Evolutionary conservation across 2,113 vertebrate genomes (phyloP), one percentile per base, ranked within the genome.

Genomic region (Gasterosteus nipponicus): DNA sequence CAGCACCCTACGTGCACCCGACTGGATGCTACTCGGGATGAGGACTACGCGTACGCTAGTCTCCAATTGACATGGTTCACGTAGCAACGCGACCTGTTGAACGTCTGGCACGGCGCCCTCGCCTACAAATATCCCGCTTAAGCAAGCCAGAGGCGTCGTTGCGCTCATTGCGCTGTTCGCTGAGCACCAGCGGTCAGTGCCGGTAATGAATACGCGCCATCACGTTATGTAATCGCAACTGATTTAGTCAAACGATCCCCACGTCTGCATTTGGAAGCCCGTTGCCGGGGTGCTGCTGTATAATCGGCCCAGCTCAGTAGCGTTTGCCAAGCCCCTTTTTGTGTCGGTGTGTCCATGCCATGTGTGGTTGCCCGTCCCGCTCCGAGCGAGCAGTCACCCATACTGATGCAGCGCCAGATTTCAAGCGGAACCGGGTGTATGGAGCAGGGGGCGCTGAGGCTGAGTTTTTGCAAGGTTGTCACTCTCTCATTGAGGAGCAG

Each of bases 401-500:
- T 78, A 73, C 79, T 72, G 85, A 87, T 85, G 73, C 42, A 15
- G 69, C 64, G 61, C 18, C 53, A 69, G 80, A 41, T 76, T 72
- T 85, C 72, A 84, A 47, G 73, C 14, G 19, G 73, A 79, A 59
- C 69, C 47, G 39, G 39, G 69, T 54, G 68, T 72, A 16, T 67
- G 70, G 75, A 47, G 74, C 84, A 83, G 77, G 47, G 7, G 77
- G 44, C 54, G 58, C 33, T 75, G 73, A 6, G 4, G 78, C 39
- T 58, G 64, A 65, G 69, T 61, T 73, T 73, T 80, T 59, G 65
- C 73, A n/a, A 67, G 72, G 26, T 69, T 87, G 89, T 85, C 85
- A 84, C 44, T 83, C 71, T 82, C 76, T 87, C 81, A 90, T 88
- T 87, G 87, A 80, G 69, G 72, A 80, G 68, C 70, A 63, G 66